Evolutionary conservation across 2,797 vertebrate species (phyloP).

Genomic region (Garrulus glandarius): DNA sequence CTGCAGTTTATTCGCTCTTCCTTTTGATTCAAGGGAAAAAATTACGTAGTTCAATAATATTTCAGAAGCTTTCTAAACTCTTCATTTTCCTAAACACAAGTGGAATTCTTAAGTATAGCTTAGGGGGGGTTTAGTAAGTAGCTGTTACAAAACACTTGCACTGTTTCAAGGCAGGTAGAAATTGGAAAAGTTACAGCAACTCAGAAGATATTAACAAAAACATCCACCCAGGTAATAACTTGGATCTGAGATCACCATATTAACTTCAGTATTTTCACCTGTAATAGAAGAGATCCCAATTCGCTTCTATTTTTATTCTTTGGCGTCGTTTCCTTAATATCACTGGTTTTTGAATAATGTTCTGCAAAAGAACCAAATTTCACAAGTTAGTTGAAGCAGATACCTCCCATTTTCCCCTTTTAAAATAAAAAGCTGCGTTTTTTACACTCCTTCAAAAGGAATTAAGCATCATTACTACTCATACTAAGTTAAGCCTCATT

Average conservation of each 20-base stretch:
- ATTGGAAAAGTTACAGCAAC: neutral
- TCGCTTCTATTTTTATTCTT: slow-evolving; percentile 97
- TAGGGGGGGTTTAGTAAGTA: neutral
- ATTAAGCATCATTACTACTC: neutral
- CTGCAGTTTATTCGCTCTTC: neutral
- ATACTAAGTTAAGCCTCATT: neutral
- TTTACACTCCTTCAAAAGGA: neutral
- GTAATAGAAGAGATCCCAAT: slow-evolving; percentile 99
- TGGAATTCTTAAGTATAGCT: neutral
- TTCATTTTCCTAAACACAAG: neutral
- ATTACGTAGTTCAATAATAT: neutral
- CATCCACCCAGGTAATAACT: neutral
- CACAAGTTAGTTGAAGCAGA: neutral
- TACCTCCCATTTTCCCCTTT: neutral
- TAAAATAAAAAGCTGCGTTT: neutral
- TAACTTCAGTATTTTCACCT: slow-evolving; percentile 75
- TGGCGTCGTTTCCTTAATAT: slow-evolving; percentile 95
- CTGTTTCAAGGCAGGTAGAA: neutral
- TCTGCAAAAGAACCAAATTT: slow-evolving; percentile 75
- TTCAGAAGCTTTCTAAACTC: neutral
- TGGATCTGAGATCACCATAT: neutral
- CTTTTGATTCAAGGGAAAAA: neutral
- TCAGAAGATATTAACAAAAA: neutral
- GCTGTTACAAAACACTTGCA: neutral
- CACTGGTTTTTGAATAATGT: slow-evolving; percentile 95